Conservation (phyloP, 2,797 vertebrate genomes). For the Danionella dracula region DNA sequence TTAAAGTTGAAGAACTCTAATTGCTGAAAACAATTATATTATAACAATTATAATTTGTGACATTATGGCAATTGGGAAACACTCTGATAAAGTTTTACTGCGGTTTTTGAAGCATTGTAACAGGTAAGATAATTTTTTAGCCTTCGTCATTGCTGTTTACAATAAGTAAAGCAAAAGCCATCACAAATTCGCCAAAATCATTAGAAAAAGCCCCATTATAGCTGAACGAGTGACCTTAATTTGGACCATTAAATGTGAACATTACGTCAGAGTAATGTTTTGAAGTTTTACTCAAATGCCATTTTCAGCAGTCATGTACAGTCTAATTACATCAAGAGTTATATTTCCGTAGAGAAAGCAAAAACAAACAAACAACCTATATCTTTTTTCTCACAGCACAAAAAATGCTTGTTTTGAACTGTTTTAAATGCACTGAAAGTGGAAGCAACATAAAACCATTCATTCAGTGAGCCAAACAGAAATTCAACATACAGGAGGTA, state of each 20-base stretch:
- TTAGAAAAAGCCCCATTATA: slow-evolving; percentile 35
- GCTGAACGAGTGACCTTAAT: slow-evolving; percentile 31
- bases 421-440: no score
- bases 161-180: not conserved
- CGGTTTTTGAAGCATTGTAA: no score
- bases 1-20: slow-evolving; percentile 31
- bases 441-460: no score
- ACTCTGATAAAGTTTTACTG: no score
- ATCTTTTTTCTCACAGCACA: not conserved
- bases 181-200: slow-evolving; percentile 11
- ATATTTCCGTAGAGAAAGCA: not conserved
- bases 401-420: no score
- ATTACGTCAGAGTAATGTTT: slow-evolving; percentile 44
- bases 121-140: no score
- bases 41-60: slow-evolving; percentile 41
- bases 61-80: slow-evolving; percentile 34
- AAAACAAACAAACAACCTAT: slow-evolving; percentile 15
- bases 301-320: slow-evolving; percentile 45
- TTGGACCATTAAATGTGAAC: slow-evolving; percentile 41
- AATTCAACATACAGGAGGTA: no score
- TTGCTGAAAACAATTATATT: slow-evolving; percentile 36
- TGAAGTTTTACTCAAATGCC: slow-evolving; percentile 42
- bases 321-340: slow-evolving; percentile 44
- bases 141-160: not conserved
- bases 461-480: no score